These are phyloP conservation scores for Tapera naevia DNA, from an alignment of 2,797 vertebrate genomes.

Conservation along the genomic window DNA sequence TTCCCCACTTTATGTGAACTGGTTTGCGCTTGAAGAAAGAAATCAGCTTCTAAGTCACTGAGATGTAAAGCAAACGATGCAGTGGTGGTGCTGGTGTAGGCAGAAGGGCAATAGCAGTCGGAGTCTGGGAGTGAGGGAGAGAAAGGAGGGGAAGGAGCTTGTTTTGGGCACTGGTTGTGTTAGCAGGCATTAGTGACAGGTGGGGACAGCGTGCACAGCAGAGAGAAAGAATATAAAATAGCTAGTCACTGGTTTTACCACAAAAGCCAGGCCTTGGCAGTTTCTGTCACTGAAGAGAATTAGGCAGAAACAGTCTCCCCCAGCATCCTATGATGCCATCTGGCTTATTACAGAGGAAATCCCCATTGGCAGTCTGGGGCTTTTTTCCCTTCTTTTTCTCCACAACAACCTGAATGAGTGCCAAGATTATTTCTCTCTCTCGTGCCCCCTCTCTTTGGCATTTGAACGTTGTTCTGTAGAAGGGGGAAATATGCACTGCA, in stretches of 20 bases:
- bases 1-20: background rate
- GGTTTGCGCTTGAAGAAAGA: background rate
- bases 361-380: slow-evolving; percentile 51
- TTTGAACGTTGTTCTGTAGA: background rate
- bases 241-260: slow-evolving; percentile 40
- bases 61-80: background rate
- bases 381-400: slow-evolving; percentile 48
- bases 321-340: slow-evolving; percentile 70
- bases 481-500: slow-evolving; percentile 5
- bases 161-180: background rate
- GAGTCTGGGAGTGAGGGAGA: background rate
- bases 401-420: slow-evolving; percentile 49
- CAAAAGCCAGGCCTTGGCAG: slow-evolving; percentile 57
- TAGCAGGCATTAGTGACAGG: slow-evolving; percentile 43
- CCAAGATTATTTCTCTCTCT: slow-evolving; percentile 63
- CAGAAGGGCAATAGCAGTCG: background rate
- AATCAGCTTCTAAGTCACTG: background rate
- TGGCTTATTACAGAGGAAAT: slow-evolving; percentile 72
- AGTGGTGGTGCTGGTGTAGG: background rate
- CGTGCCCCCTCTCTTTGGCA: slow-evolving; percentile 35
- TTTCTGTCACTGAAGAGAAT: slow-evolving; percentile 59
- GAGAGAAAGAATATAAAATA: slow-evolving; percentile 65
- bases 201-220: slow-evolving; percentile 25
- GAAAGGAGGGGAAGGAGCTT: background rate
- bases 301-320: slow-evolving; percentile 61